phyloP scores from a whole-genome alignment of 2,113 vertebrate genomes.

The Eulacestoma nigropectus region DNA sequence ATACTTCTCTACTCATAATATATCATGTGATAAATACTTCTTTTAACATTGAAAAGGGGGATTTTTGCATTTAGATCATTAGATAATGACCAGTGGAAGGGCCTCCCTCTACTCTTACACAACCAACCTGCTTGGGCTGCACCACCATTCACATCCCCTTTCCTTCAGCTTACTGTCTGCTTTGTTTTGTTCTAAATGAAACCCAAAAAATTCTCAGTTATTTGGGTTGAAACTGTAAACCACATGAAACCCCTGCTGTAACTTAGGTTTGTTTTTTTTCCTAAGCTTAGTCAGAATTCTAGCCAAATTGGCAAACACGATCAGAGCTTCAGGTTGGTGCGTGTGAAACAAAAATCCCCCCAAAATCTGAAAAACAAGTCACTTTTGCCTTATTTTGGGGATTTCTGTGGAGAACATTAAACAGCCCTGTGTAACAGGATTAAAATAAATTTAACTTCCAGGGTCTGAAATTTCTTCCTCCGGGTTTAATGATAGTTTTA shows the following conservation, averaged over 20 bases:
- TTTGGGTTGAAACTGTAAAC: background rate
- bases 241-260: background rate
- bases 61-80: background rate
- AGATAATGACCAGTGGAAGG: background rate
- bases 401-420: slow-evolving; percentile 26
- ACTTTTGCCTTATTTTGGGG: background rate
- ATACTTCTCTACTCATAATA: background rate
- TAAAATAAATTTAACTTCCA: slow-evolving; percentile 40
- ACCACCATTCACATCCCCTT: background rate
- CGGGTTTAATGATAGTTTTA: slow-evolving; percentile 21
- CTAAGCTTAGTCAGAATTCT: background rate
- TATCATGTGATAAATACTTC: background rate
- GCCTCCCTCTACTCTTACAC: background rate
- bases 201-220: background rate
- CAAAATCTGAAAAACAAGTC: background rate
- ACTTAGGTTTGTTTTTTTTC: background rate
- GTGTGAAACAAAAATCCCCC: background rate
- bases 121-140: background rate
- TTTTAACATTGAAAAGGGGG: background rate
- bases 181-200: background rate
- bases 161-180: background rate
- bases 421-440: slow-evolving; percentile 27
- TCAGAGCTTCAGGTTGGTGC: background rate
- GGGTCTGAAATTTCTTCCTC: slow-evolving; percentile 26
- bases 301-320: background rate